phyloP scores from a whole-genome alignment of 64 coral and sea anemone genomes.

The Montipora cactus region DNA sequence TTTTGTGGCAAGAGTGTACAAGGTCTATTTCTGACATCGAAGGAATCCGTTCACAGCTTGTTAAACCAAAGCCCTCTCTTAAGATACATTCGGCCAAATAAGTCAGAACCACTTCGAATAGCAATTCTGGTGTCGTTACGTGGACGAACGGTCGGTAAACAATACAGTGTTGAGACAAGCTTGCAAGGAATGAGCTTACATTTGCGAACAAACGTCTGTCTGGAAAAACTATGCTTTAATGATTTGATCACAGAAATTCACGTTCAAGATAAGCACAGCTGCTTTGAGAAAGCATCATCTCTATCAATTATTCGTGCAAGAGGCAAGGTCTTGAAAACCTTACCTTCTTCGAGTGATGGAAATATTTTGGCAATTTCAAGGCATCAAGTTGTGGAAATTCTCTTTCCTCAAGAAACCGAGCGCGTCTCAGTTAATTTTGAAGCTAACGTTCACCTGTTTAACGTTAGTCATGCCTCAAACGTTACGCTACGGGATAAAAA shows the following conservation, averaged over 20 bases:
- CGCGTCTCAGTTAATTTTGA: not conserved
- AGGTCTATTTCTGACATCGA: not conserved
- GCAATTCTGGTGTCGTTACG: not conserved
- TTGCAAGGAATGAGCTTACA: conserved; percentile 6
- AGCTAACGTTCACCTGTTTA: not conserved
- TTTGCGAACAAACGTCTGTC: not conserved
- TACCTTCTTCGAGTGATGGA: not conserved
- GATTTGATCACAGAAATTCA: not conserved
- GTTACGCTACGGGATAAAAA: not conserved
- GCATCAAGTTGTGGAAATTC: not conserved
- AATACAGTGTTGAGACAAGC: not conserved
- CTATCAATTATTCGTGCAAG: not conserved
- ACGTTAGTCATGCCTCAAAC: not conserved
- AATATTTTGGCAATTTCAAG: not conserved
- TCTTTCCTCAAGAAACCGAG: not conserved
- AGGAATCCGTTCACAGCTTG: not conserved
- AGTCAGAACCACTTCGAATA: not conserved
- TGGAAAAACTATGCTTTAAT: not conserved
- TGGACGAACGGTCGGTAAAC: not conserved
- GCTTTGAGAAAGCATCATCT: not conserved
- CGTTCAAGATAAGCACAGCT: not conserved
- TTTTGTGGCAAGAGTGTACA: not conserved
- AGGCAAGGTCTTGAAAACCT: not conserved
- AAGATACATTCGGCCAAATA: not conserved
- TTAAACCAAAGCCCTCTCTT: conserved; percentile 8